A percentile compares a stretch with the other conserved stretches of the same genome.
phyloP scores from a whole-genome alignment of 35 echinoderm and acorn worm genomes.

The Amphiura filiformis region DNA sequence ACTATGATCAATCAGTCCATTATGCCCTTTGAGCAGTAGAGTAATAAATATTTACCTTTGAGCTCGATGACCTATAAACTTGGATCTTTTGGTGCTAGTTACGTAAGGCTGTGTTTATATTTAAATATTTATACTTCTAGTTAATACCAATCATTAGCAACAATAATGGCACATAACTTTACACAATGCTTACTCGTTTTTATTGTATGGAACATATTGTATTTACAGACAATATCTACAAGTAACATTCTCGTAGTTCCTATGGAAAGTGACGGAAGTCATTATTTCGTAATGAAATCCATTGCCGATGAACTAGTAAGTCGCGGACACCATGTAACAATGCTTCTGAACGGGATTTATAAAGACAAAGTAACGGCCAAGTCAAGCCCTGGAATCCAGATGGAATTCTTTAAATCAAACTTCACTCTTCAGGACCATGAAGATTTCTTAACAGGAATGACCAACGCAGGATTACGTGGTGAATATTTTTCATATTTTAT shows the following conservation, averaged over 20 bases:
- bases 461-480: neutral
- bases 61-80: no score
- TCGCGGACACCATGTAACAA: conserved; percentile 57
- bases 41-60: no score
- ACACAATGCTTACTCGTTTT: no score
- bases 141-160: no score
- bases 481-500: neutral
- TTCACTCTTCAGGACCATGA: neutral
- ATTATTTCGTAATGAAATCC: conserved; percentile 34
- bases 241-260: neutral
- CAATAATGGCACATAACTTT: no score
- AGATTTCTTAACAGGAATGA: neutral
- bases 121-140: no score
- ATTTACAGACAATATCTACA: neutral
- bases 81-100: no score
- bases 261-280: conserved; percentile 49
- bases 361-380: neutral
- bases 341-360: conserved; percentile 36
- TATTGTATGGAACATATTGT: no score
- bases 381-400: neutral
- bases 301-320: conserved; percentile 45
- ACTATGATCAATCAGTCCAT: no score
- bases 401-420: conserved; percentile 22
- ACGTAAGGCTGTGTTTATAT: no score
- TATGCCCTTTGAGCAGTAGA: no score